Evolutionary conservation across 2,797 vertebrate species (phyloP).

Genomic region (Pitangus sulphuratus): DNA sequence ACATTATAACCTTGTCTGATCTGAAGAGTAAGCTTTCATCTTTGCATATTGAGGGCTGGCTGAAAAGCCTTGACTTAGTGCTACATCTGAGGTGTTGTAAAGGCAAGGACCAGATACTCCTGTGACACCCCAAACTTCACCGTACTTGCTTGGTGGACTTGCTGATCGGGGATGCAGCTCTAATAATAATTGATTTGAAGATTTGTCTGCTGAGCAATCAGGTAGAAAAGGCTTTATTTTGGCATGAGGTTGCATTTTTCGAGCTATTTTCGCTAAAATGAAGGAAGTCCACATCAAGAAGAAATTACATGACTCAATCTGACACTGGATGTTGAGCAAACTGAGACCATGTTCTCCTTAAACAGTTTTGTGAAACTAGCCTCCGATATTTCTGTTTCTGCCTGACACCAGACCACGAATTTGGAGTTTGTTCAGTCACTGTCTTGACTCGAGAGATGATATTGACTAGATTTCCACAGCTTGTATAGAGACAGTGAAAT

Average conservation of each 20-base stretch:
- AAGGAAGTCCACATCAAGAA: background rate
- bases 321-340: background rate
- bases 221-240: slow-evolving; percentile 9
- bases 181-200: background rate
- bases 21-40: background rate
- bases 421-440: background rate
- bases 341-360: background rate
- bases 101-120: background rate
- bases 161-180: background rate
- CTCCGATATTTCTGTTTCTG: background rate
- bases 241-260: background rate
- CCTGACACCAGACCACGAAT: background rate
- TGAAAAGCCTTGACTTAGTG: background rate
- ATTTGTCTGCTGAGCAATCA: background rate
- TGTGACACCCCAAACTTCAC: background rate
- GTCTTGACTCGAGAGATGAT: background rate
- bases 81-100: background rate
- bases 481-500: background rate
- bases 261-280: background rate
- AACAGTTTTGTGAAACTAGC: background rate
- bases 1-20: background rate
- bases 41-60: background rate
- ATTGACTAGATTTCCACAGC: background rate
- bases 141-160: background rate
- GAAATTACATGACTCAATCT: background rate